A percentile compares a stretch with the other conserved stretches of the same genome.
Evolutionary conservation across 2,888 invertebrate species (phyloP).

Genomic region (Rambutsinella grinnellia): DNA sequence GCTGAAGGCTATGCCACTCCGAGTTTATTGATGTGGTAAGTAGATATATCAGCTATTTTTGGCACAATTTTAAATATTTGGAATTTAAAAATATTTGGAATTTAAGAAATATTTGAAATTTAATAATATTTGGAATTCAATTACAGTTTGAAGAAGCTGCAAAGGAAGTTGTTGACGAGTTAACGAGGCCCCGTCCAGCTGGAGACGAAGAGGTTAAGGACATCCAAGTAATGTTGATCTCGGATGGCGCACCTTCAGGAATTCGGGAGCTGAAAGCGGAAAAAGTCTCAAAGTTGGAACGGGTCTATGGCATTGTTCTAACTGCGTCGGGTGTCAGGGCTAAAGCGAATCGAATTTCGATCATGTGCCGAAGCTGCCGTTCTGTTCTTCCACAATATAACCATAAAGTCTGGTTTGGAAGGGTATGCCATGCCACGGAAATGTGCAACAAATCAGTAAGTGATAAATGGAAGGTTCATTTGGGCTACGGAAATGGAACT

Average conservation of each 20-base stretch:
- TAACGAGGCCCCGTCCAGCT: conserved; percentile 92
- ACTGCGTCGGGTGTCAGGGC: conserved; percentile 94
- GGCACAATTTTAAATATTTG: neutral
- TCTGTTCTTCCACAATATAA: conserved; percentile 89
- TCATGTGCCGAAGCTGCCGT: conserved; percentile 95
- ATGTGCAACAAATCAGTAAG: conserved; percentile 74
- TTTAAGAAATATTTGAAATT: neutral
- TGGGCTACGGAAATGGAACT: neutral
- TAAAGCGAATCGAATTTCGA: conserved; percentile 94
- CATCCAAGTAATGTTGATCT: conserved; percentile 90
- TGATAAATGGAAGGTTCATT: conserved; percentile 65
- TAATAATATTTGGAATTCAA: neutral
- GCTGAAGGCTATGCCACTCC: conserved; percentile 89
- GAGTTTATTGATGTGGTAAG: conserved; percentile 87
- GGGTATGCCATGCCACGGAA: conserved; percentile 95
- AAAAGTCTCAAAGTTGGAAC: conserved; percentile 91
- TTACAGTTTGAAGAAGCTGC: conserved; percentile 91
- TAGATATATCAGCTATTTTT: conserved; percentile 6
- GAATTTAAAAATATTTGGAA: neutral
- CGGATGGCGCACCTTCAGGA: conserved; percentile 84
- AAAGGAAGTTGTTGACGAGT: conserved; percentile 95
- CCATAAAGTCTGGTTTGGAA: conserved; percentile 94
- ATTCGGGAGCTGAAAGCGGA: conserved; percentile 91
- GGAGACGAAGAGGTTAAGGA: conserved; percentile 91
- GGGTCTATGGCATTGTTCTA: conserved; percentile 95